Conservation (phyloP, 1,140 invertebrate genomes). For the Drosophila takahashii region DNA sequence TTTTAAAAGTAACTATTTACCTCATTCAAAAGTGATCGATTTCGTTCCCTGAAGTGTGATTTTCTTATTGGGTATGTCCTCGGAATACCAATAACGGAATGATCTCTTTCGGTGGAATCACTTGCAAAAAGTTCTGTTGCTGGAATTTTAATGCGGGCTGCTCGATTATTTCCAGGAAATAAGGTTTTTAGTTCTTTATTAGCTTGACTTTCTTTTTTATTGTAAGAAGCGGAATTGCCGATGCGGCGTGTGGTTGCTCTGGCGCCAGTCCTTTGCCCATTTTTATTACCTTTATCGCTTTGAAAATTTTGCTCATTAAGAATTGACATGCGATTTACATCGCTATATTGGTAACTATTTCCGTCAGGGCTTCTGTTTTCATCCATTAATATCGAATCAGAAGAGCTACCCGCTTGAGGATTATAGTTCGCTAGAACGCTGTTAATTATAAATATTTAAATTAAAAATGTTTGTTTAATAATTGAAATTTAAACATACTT, state of each 20-base stretch:
- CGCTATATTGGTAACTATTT: constrained; percentile 26
- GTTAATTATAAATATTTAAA: constrained; percentile 2
- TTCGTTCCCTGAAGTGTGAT: constrained; percentile 78
- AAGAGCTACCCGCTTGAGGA: constrained; percentile 6
- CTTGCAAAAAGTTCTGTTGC: constrained; percentile 7
- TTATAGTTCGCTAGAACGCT: constrained; percentile 58
- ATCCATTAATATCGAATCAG: constrained; percentile 70
- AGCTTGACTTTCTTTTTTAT: constrained; percentile 1
- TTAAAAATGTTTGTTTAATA: neutral
- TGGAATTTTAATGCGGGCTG: constrained; percentile 25
- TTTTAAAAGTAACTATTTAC: constrained; percentile 33
- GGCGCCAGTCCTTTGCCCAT: neutral
- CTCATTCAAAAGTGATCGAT: constrained; percentile 70
- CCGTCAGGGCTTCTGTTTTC: constrained; percentile 72
- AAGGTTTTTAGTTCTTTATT: constrained; percentile 29
- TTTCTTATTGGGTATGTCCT: constrained; percentile 61
- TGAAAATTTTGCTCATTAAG: constrained; percentile 39
- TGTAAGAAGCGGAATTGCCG: constrained; percentile 19
- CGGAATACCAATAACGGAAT: constrained; percentile 49
- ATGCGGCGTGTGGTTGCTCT: constrained; percentile 51
- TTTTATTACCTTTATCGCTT: constrained; percentile 22
- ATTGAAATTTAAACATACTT: constrained; percentile 54
- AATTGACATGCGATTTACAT: constrained; percentile 45
- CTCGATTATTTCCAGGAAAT: constrained; percentile 19
- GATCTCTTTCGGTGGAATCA: constrained; percentile 36